Evolutionary conservation across 2,113 vertebrate species (phyloP), one percentile per base, ranked within the genome.

Genomic region (Pelecanus crispus): DNA sequence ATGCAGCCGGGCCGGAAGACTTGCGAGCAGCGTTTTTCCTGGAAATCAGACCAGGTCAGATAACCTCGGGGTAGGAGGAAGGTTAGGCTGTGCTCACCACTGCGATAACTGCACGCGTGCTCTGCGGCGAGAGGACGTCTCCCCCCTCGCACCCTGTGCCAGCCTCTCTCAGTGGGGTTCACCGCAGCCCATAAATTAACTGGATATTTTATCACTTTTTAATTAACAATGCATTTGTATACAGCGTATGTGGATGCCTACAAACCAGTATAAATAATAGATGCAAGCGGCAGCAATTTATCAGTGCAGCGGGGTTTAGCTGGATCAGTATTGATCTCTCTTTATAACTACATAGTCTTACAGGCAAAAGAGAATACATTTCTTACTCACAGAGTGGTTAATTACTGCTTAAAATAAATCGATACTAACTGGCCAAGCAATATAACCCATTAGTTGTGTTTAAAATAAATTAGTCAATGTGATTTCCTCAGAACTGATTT

Each of bases 331-430:
- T 94, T 6, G 92, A 96, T 95, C 87, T 42, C 36, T 62, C 53
- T 87, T 68, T 63, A 72, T 40, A 94, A 36, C 83, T 81, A 40
- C 77, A 28, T 61, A 83, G 67, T 65, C 75, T 86, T 77, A 92
- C 61, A 94, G 89, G 70, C 49, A 81, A 92, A 90, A 91, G 83
- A 61, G 17, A 90, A 87, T 73, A 28, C 31, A 87, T 94, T 85
- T 70, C 58, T 92, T 89, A 56, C 44, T 92, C 83, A 38, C 6
- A 1, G 65, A 49, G 62, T 65, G 62, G 66, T 95, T 97, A 95
- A 95, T 95, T 96, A 95, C 70, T 70, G 81, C 70, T 85, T 79
- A 53, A 88, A 95, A 92, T 66, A 70, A 92, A 95, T 97, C 63
- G 5, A 80, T 95, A 59, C 61, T 50, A 90, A 71, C 89, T 47